phyloP scores from a whole-genome alignment of 1,140 invertebrate species.

The Homarus americanus region DNA sequence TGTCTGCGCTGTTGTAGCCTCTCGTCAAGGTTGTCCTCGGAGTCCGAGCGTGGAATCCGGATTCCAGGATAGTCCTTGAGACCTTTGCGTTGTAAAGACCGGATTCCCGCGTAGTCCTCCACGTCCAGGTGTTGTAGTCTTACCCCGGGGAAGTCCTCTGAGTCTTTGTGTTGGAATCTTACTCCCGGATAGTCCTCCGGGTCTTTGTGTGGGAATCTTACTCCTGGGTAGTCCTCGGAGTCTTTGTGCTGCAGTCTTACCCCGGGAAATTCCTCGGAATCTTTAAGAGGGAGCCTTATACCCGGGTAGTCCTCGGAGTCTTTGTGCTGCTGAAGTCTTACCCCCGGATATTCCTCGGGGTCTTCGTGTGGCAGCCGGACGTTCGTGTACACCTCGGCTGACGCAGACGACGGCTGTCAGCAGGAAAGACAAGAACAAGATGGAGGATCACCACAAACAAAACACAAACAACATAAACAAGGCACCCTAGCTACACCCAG shows the following conservation, averaged over 20 bases:
- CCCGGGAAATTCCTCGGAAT: not conserved
- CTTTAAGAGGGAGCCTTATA: not conserved
- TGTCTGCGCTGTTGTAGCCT: not conserved
- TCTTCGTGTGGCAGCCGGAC: not conserved
- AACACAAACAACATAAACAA: too few species aligned
- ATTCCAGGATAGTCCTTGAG: not conserved
- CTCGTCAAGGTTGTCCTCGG: conserved; percentile 11
- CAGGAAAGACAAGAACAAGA: too few species aligned
- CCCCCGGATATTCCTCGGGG: not conserved
- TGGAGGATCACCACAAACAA: too few species aligned
- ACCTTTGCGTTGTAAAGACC: not conserved
- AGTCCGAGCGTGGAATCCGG: not conserved
- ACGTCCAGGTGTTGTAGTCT: conserved; percentile 8
- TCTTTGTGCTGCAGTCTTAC: not conserved
- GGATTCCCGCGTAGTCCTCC: not conserved
- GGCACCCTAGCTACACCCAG: too few species aligned
- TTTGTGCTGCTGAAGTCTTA: not conserved
- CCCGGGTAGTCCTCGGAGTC: conserved; percentile 2
- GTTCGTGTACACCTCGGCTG: conserved; percentile 8
- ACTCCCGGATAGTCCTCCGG: not conserved
- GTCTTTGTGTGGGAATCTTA: not conserved
- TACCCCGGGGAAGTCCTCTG: conserved; percentile 24
- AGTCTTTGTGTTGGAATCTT: not conserved
- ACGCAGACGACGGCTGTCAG: conserved; percentile 18
- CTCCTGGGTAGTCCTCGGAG: conserved; percentile 12